Conservation (phyloP, 2,797 vertebrate species). For the Lepus oiostolus region DNA sequence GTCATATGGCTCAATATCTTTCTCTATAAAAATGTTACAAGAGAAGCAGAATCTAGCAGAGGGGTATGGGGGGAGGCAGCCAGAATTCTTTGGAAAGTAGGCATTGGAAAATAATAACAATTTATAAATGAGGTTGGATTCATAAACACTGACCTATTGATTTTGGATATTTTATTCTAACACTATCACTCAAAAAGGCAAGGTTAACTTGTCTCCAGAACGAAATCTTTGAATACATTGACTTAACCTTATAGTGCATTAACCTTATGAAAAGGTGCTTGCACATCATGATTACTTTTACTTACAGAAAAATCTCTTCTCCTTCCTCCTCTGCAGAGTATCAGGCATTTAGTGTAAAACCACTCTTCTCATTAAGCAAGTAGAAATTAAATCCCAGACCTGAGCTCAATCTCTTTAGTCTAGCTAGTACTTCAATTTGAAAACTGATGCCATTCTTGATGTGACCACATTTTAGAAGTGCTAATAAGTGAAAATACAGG, state of each 20-base stretch:
- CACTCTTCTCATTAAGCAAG: background rate
- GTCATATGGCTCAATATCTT: background rate
- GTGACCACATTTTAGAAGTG: conserved; percentile 18
- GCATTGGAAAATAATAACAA: background rate
- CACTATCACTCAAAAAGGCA: conserved; percentile 30
- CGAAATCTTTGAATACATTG: conserved; percentile 51
- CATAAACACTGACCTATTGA: background rate
- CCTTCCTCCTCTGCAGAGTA: background rate
- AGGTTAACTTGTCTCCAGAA: background rate
- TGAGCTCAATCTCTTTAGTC: background rate
- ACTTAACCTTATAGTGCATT: background rate
- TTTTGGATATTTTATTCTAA: conserved; percentile 46
- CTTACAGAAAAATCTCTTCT: background rate
- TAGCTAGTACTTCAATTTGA: conserved; percentile 42
- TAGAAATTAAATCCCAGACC: conserved; percentile 53
- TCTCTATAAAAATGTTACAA: background rate
- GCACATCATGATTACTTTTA: conserved; percentile 33
- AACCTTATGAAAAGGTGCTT: conserved; percentile 18
- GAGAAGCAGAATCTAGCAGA: background rate
- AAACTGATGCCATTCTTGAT: conserved; percentile 51
- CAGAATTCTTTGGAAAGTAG: conserved; percentile 10
- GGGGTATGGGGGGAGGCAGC: background rate
- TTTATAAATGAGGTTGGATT: background rate
- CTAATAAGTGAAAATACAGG: background rate
- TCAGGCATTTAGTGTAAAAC: conserved; percentile 29